These are phyloP conservation scores for Halichoeres trimaculatus DNA, from an alignment of 2,113 vertebrate species.

Conservation along the genomic window DNA sequence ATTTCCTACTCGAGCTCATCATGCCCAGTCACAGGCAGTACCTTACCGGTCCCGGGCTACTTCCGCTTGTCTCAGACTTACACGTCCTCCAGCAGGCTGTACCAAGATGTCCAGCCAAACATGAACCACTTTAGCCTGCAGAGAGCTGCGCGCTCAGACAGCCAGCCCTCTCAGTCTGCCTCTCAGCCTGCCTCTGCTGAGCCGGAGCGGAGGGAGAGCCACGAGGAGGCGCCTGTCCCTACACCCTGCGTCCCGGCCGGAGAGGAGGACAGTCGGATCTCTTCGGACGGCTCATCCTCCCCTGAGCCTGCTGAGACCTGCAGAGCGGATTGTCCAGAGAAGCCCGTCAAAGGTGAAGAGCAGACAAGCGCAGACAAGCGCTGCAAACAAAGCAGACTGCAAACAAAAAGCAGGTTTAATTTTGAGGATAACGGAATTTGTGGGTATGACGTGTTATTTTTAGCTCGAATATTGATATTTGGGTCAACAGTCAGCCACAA, in stretches of 20 bases:
- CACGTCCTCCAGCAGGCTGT: constrained; percentile 89
- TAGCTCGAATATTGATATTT: neutral
- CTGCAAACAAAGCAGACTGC: neutral
- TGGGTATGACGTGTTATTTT: neutral
- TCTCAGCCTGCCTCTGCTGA: constrained; percentile 81
- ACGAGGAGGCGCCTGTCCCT: constrained; percentile 85
- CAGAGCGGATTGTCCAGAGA: constrained; percentile 87
- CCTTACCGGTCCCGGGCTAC: constrained; percentile 96
- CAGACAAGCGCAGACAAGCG: neutral
- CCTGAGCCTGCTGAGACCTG: constrained; percentile 90
- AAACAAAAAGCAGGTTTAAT: neutral
- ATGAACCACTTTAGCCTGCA: constrained; percentile 86
- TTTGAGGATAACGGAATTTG: neutral
- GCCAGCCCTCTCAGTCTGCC: constrained; percentile 81
- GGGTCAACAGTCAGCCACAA: constrained; percentile 5
- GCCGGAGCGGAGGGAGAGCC: constrained; percentile 84
- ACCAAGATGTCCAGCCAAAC: constrained; percentile 84
- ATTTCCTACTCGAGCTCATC: constrained; percentile 86
- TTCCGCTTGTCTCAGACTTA: constrained; percentile 98
- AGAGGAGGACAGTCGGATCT: constrained; percentile 89
- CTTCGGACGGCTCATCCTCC: constrained; percentile 92
- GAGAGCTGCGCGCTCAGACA: constrained; percentile 86
- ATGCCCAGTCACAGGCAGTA: constrained; percentile 83
- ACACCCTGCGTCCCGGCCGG: constrained; percentile 85
- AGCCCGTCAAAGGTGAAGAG: constrained; percentile 90